Base-by-base conservation (phyloP, 2,797 vertebrate genomes). In the Gouania willdenowi region DNA sequence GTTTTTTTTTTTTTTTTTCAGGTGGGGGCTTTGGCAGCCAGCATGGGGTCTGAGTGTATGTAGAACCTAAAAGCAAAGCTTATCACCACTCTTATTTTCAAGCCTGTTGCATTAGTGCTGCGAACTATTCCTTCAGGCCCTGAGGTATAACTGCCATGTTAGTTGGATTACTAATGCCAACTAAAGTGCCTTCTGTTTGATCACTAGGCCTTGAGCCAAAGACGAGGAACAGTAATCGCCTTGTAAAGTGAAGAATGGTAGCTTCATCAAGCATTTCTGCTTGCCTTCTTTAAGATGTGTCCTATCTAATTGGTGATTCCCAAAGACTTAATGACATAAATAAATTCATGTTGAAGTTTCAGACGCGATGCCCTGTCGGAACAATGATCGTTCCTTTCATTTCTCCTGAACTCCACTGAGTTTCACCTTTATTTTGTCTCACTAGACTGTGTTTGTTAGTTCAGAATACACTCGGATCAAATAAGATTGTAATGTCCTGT, bases 101-200 rank as follows among this genome's bases (percentile, higher is more conserved):
- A 50, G 39, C 38, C 37, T 46, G 19, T 67, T 38, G 35, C 44
- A 64, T 41, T 26, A 58, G 26, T 24, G 20, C 12, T 58, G 33
- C 36, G 30, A 43, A 51, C 65, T 53, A 34, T 65, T 74, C 26
- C 61, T 64, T 61, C 61, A 51, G 69, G 49, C 69, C 59, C 63
- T 41, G 60, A 63, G 57, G 66, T 71, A 65, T 59, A 73, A 80
- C 75, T 78, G 76, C 81, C 77, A 79, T 79, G 59, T 79, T 72
- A 68, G 75, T 77, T 75, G 71, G 76, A 72, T 79, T 75, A 74
- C 60, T 53, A 79, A 81, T 60, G 70, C 80, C 75, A 85, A 81
- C 72, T 67, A 83, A 88, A 87, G 87, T 90, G 88, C 88, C 88
- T 90, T 89, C 81, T 88, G 86, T 85, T 69, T 78, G 74, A 82